Evolutionary conservation across 1,140 invertebrate species (phyloP).

Genomic region (Chrysomallon squamiferum): DNA sequence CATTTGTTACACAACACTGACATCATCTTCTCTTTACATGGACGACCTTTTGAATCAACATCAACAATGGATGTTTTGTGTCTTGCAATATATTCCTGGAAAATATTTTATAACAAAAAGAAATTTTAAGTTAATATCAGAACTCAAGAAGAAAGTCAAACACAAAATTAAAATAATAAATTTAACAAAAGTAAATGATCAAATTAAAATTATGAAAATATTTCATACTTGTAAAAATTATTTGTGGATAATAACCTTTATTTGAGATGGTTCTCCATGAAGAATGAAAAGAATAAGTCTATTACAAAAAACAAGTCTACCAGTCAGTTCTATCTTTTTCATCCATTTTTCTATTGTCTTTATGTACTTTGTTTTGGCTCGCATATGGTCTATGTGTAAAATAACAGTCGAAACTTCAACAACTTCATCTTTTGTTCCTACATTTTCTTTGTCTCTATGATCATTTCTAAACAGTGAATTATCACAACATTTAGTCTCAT

Average conservation of each 20-base stretch:
- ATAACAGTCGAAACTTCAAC: constrained; percentile 7
- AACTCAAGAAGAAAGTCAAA: too few relatives aligned
- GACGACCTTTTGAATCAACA: constrained; percentile 32
- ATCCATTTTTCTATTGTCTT: constrained; percentile 40
- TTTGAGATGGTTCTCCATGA: constrained; percentile 9
- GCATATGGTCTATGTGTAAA: constrained; percentile 38
- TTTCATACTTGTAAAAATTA: too few relatives aligned
- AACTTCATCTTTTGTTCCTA: neutral
- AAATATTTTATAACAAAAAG: neutral
- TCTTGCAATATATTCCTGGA: constrained; percentile 32
- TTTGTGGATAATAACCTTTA: too few relatives aligned
- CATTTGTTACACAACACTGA: constrained; percentile 28
- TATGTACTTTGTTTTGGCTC: constrained; percentile 27
- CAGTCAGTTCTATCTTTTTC: constrained; percentile 21
- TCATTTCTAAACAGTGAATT: neutral
- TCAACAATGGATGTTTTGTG: constrained; percentile 33
- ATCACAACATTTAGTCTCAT: neutral
- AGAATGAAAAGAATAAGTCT: constrained; percentile 35
- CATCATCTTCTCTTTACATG: constrained; percentile 41
- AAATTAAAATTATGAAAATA: neutral
- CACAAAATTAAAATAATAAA: too few relatives aligned
- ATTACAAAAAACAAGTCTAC: constrained; percentile 28
- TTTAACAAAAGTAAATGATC: neutral
- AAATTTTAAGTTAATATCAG: neutral
- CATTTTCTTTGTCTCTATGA: neutral